These are phyloP conservation scores for Trinectes maculatus DNA, from an alignment of 2,113 vertebrate species.

Conservation along the genomic window DNA sequence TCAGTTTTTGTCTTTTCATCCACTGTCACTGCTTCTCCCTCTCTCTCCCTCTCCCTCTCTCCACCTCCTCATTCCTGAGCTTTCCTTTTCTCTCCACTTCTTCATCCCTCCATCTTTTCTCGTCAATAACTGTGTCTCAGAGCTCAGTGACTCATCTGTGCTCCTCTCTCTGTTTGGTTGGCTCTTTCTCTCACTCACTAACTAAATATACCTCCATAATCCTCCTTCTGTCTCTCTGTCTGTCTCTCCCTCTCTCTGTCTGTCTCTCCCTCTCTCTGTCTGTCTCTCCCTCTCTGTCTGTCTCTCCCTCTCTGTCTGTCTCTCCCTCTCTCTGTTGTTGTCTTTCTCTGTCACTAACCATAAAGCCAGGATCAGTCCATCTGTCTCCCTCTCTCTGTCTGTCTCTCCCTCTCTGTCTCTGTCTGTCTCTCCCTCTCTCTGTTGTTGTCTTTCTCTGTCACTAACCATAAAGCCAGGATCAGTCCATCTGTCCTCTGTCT, in stretches of 20 bases:
- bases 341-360: neutral
- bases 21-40: neutral
- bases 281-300: constrained; percentile 23
- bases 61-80: neutral
- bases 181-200: constrained; percentile 12
- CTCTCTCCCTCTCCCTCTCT: neutral
- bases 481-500: constrained; percentile 1
- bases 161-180: constrained; percentile 24
- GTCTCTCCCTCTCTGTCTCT: neutral
- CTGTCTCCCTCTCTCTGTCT: constrained; percentile 1
- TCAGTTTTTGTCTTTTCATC: constrained; percentile 18
- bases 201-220: constrained; percentile 56
- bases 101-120: constrained; percentile 48
- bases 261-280: neutral
- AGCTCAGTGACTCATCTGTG: constrained; percentile 57
- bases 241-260: too few relatives aligned
- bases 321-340: constrained; percentile 2
- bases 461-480: neutral
- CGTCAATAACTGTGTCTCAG: constrained; percentile 46
- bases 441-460: neutral
- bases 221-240: constrained; percentile 8
- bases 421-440: constrained; percentile 5
- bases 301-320: neutral
- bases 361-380: neutral
- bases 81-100: constrained; percentile 33